Evolutionary conservation across 2,888 invertebrate genomes (phyloP).

Genomic region (Chrysolina oricalcia): DNA sequence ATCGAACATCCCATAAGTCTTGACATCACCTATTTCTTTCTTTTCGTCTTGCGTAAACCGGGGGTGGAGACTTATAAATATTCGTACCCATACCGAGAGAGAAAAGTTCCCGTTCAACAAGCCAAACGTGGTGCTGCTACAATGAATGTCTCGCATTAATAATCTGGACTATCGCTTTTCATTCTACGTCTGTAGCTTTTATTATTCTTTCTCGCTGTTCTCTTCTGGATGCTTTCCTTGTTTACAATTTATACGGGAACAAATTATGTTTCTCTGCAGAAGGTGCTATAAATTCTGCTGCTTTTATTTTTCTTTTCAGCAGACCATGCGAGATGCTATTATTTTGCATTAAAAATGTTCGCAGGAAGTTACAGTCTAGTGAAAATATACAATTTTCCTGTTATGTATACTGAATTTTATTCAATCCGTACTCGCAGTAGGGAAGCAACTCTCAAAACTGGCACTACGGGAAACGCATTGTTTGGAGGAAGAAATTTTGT

Average conservation of each 20-base stretch:
- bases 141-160: constrained; percentile 67
- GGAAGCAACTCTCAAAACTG: too few species aligned
- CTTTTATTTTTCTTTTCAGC: constrained; percentile 22
- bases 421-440: too few species aligned
- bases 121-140: constrained; percentile 66
- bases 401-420: too few species aligned
- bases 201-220: constrained; percentile 35
- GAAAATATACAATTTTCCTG: too few species aligned
- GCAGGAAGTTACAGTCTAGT: neutral
- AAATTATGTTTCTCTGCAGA: constrained; percentile 32
- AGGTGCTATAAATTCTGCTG: constrained; percentile 8
- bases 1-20: constrained; percentile 74
- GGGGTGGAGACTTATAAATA: constrained; percentile 72
- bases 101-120: constrained; percentile 73
- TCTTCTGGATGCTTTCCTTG: constrained; percentile 19
- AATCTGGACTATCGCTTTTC: constrained; percentile 63
- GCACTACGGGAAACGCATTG: too few species aligned
- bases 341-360: constrained; percentile 14
- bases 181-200: constrained; percentile 57
- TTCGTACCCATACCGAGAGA: constrained; percentile 66
- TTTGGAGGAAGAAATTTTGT: too few species aligned
- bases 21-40: constrained; percentile 73
- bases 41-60: constrained; percentile 68
- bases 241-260: constrained; percentile 29
- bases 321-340: neutral